Evolutionary conservation across 2,888 invertebrate species (phyloP), one percentile per base, ranked within the genome.

Genomic region (Gerris lacustris): DNA sequence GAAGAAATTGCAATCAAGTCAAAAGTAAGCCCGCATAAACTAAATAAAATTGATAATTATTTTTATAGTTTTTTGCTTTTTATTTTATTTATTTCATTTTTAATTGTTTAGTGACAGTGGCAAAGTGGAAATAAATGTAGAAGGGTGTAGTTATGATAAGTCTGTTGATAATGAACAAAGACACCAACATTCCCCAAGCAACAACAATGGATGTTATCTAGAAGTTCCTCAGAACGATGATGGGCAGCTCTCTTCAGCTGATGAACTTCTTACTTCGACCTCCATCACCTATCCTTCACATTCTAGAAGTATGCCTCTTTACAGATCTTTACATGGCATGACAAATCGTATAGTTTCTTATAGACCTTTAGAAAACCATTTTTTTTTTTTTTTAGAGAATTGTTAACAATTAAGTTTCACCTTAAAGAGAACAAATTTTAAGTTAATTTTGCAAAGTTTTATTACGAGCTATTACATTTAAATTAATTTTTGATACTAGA

Each of bases 201-300:
- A 55, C 15, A 55, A 55, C 15, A 15, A 11, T 11, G 55, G 55
- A 11, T 11, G 11, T 15, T 55, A 11, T 15, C 55, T 55, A 55
- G 55, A 55, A 15, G 55, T 55, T 11, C 55, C 55, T 11, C 55
- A 55, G 11, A 55, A 55, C 15, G 55, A 55, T 55, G 55, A 55
- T 5, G 55, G 55, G 11, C 55, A 55, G 15, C 55, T 68, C 67
- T 72, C 72, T 43, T 71, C 69, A 66, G 69, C 72, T 70, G 72
- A 72, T 67, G 71, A 71, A 17, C 68, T 68, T 31, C 71, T 68
- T 55, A 71, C 71, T 47, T 71, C 71, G 44, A 68, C 68, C 44
- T 71, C 71, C 15, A 15, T 55, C 15, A 55, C 55, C 15, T 55
- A 55, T 15, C 55, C 55, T 55, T 55, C 55, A 55, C 55, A 55